Percentiles rank a stretch among this genome's conserved stretches.
Conservation (phyloP, 2,888 invertebrate species). For the Lasioglossum oenotherae region DNA sequence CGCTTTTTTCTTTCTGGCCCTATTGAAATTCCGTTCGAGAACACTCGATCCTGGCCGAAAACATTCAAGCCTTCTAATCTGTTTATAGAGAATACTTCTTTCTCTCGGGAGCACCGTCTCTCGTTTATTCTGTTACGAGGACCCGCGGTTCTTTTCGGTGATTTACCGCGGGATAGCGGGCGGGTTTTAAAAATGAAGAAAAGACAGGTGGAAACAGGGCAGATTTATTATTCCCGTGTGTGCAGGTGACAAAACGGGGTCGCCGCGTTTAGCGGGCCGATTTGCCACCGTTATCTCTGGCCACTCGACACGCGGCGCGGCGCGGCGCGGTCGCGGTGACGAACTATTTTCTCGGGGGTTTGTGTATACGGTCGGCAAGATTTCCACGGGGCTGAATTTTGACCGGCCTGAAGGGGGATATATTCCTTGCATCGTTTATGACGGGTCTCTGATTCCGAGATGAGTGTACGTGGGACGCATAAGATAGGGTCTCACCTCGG, state of each 20-base stretch:
- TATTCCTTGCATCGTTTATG: slow-evolving; percentile 79
- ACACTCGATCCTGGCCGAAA: neutral
- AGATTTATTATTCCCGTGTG: neutral
- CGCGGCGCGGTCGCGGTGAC: neutral
- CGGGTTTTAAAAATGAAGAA: neutral
- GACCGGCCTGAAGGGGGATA: slow-evolving; percentile 59
- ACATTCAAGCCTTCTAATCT: neutral
- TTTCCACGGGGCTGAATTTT: slow-evolving; percentile 63
- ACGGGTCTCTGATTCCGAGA: slow-evolving; percentile 81
- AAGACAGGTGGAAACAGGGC: neutral
- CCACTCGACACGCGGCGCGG: neutral
- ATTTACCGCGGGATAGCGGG: neutral
- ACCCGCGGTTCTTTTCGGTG: neutral
- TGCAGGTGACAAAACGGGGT: neutral
- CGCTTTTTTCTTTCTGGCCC: neutral
- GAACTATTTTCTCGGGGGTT: slow-evolving; percentile 32
- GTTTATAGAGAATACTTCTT: neutral
- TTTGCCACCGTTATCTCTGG: slow-evolving; percentile 1
- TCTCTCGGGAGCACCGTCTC: neutral
- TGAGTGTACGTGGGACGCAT: slow-evolving; percentile 81
- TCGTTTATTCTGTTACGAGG: neutral
- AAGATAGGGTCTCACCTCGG: slow-evolving; percentile 77
- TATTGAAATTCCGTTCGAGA: neutral
- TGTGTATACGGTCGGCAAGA: slow-evolving; percentile 28
- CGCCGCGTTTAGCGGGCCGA: neutral